A percentile compares a stretch with the other conserved stretches of the same genome.
Conservation (phyloP, 2,113 vertebrate genomes). For the Athene cunicularia region DNA sequence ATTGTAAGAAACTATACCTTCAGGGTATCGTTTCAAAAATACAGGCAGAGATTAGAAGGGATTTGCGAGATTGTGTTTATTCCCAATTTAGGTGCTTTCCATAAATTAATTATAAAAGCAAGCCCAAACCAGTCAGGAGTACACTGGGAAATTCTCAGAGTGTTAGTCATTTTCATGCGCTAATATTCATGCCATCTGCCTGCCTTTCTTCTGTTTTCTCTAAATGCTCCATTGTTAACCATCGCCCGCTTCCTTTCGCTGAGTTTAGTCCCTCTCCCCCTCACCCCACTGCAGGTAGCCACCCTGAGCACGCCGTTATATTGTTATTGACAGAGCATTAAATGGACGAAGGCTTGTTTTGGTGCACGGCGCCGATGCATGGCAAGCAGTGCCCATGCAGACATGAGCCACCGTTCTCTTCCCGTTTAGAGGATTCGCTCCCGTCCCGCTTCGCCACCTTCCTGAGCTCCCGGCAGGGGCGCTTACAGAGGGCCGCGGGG, state of each 20-base stretch:
- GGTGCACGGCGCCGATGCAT: neutral
- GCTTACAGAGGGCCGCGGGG: fast-evolving
- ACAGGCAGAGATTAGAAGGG: constrained; percentile 69
- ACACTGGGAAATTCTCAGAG: constrained; percentile 72
- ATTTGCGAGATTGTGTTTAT: constrained; percentile 70
- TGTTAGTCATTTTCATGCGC: constrained; percentile 70
- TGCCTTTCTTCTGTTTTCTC: neutral
- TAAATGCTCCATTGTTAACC: constrained; percentile 4
- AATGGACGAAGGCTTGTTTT: neutral
- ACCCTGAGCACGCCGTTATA: neutral
- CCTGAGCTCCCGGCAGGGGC: fast-evolving
- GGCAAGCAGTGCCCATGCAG: neutral
- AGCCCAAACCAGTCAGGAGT: constrained; percentile 51
- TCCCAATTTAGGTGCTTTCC: constrained; percentile 72
- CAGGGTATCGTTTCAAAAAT: constrained; percentile 37
- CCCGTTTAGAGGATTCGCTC: fast-evolving
- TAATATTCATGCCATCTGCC: constrained; percentile 73
- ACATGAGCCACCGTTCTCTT: fast-evolving
- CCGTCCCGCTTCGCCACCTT: fast-evolving
- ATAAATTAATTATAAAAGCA: constrained; percentile 74
- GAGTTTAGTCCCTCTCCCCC: neutral
- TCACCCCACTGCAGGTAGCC: neutral
- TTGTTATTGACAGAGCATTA: neutral
- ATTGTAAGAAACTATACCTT: constrained; percentile 57
- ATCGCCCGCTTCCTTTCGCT: neutral